Evolutionary conservation across 2,888 invertebrate species (phyloP).

Genomic region (Sesia apiformis): DNA sequence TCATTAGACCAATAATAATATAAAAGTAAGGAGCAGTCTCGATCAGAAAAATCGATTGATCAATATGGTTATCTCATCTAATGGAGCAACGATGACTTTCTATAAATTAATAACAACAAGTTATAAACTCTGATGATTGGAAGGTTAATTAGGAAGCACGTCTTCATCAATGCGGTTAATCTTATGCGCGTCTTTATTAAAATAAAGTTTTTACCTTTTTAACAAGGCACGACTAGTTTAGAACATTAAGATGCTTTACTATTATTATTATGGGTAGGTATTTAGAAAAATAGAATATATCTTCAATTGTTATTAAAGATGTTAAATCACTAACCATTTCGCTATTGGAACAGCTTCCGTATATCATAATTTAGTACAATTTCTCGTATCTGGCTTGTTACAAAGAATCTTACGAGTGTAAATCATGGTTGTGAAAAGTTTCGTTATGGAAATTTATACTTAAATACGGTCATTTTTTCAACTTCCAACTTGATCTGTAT

Average conservation of each 20-base stretch:
- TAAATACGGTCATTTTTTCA: conserved; percentile 34
- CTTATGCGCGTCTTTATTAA: conserved; percentile 42
- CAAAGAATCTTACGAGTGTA: conserved; percentile 18
- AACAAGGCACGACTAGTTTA: background rate
- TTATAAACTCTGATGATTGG: conserved; percentile 53
- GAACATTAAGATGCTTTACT: no score
- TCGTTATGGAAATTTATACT: conserved; percentile 40
- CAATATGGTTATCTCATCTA: conserved; percentile 65
- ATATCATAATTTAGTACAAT: background rate
- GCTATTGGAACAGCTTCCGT: no score
- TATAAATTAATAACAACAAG: conserved; percentile 72
- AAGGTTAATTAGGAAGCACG: conserved; percentile 57
- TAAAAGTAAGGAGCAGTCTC: conserved; percentile 41
- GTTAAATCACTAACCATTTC: no score
- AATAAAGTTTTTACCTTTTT: conserved; percentile 28
- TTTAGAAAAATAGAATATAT: no score
- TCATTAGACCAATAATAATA: conserved; percentile 62
- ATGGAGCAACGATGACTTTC: conserved; percentile 70
- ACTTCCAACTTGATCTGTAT: conserved; percentile 12
- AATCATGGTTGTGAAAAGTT: conserved; percentile 29
- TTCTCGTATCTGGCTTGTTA: conserved; percentile 7
- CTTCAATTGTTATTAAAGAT: no score
- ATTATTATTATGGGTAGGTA: no score
- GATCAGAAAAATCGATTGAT: conserved; percentile 45
- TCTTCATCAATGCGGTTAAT: conserved; percentile 50